phyloP scores from a whole-genome alignment of 2,113 vertebrate genomes.

The Malurus melanocephalus region DNA sequence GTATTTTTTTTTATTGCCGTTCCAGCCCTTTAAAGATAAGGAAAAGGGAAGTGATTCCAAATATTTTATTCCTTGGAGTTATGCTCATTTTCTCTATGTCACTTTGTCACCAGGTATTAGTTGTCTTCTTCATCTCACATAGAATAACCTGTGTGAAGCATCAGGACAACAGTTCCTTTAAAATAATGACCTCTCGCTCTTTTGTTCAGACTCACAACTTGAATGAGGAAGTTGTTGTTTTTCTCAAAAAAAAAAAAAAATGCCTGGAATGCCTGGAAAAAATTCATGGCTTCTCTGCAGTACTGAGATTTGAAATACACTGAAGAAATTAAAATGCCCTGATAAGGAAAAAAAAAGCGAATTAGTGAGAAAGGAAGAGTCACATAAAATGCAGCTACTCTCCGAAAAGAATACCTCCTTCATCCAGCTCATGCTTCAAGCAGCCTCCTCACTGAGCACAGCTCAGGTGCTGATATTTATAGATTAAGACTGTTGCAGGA shows the following conservation, averaged over 20 bases:
- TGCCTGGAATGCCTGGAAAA: background rate
- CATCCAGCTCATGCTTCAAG: background rate
- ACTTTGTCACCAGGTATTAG: background rate
- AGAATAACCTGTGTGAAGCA: conserved; percentile 38
- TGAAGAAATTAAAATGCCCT: background rate
- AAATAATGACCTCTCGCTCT: conserved; percentile 43
- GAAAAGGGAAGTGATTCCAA: background rate
- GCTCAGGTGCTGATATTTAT: background rate
- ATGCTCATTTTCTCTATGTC: background rate
- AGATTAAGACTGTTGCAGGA: background rate
- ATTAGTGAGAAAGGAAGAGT: background rate
- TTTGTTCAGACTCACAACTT: conserved; percentile 35
- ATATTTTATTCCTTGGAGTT: background rate
- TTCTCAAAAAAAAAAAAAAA: conserved; percentile 32
- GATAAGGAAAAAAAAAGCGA: background rate
- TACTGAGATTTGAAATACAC: conserved; percentile 35
- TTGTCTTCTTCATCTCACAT: background rate
- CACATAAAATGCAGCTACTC: conserved; percentile 21
- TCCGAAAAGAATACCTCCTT: conserved; percentile 26
- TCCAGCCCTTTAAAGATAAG: background rate
- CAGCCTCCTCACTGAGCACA: background rate
- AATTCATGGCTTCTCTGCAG: conserved; percentile 41
- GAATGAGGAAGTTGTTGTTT: conserved; percentile 40
- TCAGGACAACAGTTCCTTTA: conserved; percentile 55
- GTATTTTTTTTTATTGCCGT: background rate